A percentile compares a stretch with the other conserved stretches of the same genome.
phyloP scores from a whole-genome alignment of 1,140 invertebrate species.

The Drosophila pseudoananassae region DNA sequence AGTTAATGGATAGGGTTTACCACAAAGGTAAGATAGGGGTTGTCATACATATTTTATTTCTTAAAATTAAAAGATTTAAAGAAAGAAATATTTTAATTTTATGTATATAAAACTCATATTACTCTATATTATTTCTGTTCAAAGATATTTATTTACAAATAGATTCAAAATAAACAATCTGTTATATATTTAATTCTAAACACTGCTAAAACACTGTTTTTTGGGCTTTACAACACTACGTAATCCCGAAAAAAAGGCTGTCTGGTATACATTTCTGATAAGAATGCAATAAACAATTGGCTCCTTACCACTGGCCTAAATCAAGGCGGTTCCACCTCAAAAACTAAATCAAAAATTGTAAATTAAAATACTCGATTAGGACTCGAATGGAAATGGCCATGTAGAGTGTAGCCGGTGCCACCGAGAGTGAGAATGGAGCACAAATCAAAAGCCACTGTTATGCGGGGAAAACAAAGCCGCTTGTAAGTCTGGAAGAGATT shows the following conservation, averaged over 20 bases:
- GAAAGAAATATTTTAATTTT: too few species aligned
- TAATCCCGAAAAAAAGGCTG: background rate
- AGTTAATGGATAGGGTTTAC: too few species aligned
- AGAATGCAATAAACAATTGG: slow-evolving; percentile 53
- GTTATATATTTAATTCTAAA: too few species aligned
- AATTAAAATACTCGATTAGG: background rate
- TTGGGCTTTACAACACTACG: slow-evolving; percentile 28
- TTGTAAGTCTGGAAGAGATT: slow-evolving; percentile 22
- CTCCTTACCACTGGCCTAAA: slow-evolving; percentile 1
- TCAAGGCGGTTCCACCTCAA: slow-evolving; percentile 1
- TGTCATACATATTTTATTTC: too few species aligned
- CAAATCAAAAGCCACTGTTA: slow-evolving; percentile 52
- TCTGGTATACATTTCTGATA: slow-evolving; percentile 73
- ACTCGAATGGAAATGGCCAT: slow-evolving; percentile 12
- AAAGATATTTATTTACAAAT: too few species aligned
- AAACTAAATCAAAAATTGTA: background rate
- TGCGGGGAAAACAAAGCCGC: slow-evolving; percentile 19
- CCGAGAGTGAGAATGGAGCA: slow-evolving; percentile 46
- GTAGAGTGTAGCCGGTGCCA: slow-evolving; percentile 36
- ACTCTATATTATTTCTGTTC: too few species aligned
- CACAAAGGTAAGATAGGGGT: too few species aligned
- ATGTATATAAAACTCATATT: too few species aligned
- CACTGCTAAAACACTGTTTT: background rate
- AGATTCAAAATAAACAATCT: too few species aligned
- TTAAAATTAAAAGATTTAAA: too few species aligned